Percentiles rank a stretch among this genome's conserved stretches.
Conservation (phyloP, 2,888 invertebrate species). For the Campopleginae sp. region DNA sequence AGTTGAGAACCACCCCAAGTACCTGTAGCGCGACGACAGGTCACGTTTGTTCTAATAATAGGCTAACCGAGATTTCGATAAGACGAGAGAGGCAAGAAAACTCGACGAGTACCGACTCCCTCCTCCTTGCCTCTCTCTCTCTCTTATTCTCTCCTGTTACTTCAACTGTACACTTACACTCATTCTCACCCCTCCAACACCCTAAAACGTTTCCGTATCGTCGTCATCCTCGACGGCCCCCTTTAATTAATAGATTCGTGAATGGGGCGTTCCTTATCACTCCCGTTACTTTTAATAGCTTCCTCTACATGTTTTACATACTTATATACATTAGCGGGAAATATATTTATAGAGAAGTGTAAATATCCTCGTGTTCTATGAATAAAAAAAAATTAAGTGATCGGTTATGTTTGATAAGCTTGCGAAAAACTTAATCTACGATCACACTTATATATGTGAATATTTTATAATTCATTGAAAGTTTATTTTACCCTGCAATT, state of each 20-base stretch:
- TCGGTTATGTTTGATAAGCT: slow-evolving; percentile 3
- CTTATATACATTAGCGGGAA: background rate
- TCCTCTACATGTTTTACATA: slow-evolving; percentile 20
- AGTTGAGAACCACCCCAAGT: slow-evolving; percentile 47
- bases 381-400: background rate
- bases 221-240: slow-evolving; percentile 20
- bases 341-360: background rate
- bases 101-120: slow-evolving; percentile 37
- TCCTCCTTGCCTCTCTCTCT: background rate
- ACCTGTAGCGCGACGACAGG: slow-evolving; percentile 64
- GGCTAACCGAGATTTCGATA: slow-evolving; percentile 64
- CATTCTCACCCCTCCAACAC: slow-evolving; percentile 13
- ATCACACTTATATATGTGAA: background rate
- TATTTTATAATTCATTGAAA: background rate
- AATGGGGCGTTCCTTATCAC: slow-evolving; percentile 22
- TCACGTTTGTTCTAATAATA: slow-evolving; percentile 68
- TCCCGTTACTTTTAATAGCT: slow-evolving; percentile 18
- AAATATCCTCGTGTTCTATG: background rate
- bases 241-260: slow-evolving; percentile 48
- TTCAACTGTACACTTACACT: slow-evolving; percentile 5
- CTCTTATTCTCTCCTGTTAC: background rate
- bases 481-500: background rate
- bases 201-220: slow-evolving; percentile 44
- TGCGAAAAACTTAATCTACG: background rate
- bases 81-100: slow-evolving; percentile 55